Evolutionary conservation across 92 coral and sea anemone genomes (phyloP), one percentile per base, ranked within the genome.

Genomic region (Phenganax marumi): DNA sequence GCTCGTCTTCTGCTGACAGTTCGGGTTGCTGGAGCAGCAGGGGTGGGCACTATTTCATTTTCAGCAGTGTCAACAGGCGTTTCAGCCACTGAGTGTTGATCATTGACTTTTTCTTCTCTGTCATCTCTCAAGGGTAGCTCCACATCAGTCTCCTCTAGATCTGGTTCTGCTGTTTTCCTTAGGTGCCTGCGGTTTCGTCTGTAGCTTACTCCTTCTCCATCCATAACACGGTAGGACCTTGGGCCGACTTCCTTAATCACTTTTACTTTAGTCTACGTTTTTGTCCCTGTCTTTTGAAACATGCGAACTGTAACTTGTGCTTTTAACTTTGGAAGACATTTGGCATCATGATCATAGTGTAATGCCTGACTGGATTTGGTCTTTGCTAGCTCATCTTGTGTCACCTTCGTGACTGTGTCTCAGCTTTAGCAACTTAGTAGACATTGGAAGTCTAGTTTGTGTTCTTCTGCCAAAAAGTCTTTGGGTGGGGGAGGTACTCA

Each of bases 111-210:
- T 52, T 14, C 23, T 71, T 48, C 33, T 10, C 23, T 54, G 12
- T 24, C 53, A 6, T 73, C 33, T 17, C 16, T 50, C 60, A 52
- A 21, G n/a, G 79, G 79, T 12, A 49, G 8, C 16, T 73, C 79
- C 10, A 47, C 24, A 25, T 73, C 60, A 52, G 60, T 8, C 19
- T n/a, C 79, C 8, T 73, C 79, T 39, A 39, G 12, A 54, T 73
- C 79, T 50, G 79, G 63, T 17, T 73, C 79, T 73, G 33, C 7
- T 2, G 79, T 73, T 18, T 22, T 73, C 52, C 61, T 25, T 33
- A 73, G 79, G 79, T 73, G 62, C 19, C 79, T 68, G 74, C 74
- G 74, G 46, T 68, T 68, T 68, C 74, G 14, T 68, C 74, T 68
- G 46, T 68, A 73, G 64, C 22, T 23, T 12, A 19, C 80, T 75